phyloP scores from a whole-genome alignment of 1,140 invertebrate species.

The Zaprionus ornatus region DNA sequence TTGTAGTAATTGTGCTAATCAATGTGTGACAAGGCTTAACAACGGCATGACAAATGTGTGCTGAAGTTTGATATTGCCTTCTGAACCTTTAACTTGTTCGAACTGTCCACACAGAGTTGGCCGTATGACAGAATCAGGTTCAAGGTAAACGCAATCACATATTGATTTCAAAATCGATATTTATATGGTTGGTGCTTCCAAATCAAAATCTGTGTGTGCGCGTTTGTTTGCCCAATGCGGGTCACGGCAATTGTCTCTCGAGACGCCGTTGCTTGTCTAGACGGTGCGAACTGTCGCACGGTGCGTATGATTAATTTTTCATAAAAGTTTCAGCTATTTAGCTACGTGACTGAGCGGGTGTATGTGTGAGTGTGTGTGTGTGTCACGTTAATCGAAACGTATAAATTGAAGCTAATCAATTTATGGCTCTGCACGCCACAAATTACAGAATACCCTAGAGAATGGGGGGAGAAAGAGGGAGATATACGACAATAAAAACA shows the following conservation, averaged over 20 bases:
- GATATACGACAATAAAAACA: neutral
- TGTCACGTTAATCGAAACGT: constrained; percentile 48
- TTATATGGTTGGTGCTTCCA: neutral
- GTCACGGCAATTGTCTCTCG: constrained; percentile 7
- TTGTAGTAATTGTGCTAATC: neutral
- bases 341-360: constrained; percentile 46
- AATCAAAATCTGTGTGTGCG: constrained; percentile 10
- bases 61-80: neutral
- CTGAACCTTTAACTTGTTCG: neutral
- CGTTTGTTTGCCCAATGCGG: constrained; percentile 10
- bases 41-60: neutral
- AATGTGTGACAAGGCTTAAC: neutral
- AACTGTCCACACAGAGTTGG: neutral
- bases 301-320: constrained; percentile 50
- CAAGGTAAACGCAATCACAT: neutral
- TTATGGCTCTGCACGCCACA: constrained; percentile 61
- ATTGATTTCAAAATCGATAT: neutral
- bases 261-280: neutral
- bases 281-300: constrained; percentile 21
- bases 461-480: neutral
- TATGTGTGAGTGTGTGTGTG: neutral
- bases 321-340: constrained; percentile 47
- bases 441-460: constrained; percentile 47
- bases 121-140: neutral
- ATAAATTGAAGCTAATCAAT: constrained; percentile 69